Evolutionary conservation across 2,797 vertebrate genomes (phyloP).

Genomic region (Vireo griseus): DNA sequence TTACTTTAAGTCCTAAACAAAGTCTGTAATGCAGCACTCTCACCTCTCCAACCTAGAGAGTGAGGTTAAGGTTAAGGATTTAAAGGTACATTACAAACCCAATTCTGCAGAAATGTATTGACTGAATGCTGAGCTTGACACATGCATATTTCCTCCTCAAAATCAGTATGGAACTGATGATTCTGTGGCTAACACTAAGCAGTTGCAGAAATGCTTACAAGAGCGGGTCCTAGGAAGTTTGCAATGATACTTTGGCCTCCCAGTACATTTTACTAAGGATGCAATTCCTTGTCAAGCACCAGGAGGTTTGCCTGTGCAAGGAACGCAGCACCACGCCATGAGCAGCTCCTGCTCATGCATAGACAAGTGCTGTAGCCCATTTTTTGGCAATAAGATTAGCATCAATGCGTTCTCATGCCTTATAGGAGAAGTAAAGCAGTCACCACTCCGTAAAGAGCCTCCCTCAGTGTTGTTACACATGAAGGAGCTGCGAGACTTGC

Average conservation of each 20-base stretch:
- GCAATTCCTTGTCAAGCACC: background rate
- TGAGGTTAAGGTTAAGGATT: slow-evolving; percentile 32
- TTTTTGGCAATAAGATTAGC: slow-evolving; percentile 67
- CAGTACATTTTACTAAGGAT: slow-evolving; percentile 23
- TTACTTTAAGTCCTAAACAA: background rate
- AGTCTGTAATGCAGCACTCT: background rate
- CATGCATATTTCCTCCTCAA: background rate
- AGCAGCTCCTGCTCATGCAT: slow-evolving; percentile 64
- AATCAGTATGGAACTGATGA: background rate
- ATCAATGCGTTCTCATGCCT: slow-evolving; percentile 64
- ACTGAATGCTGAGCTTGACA: background rate
- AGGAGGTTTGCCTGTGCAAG: background rate
- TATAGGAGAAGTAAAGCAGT: slow-evolving; percentile 28
- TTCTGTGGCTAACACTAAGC: background rate
- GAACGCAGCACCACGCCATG: background rate
- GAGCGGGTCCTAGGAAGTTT: background rate
- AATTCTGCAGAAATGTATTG: background rate
- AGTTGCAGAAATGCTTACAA: slow-evolving; percentile 13
- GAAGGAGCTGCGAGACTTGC: background rate
- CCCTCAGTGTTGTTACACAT: background rate
- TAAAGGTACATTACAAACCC: background rate
- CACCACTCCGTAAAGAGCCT: background rate
- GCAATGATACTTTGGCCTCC: slow-evolving; percentile 22
- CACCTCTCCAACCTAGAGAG: background rate
- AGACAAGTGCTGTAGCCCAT: slow-evolving; percentile 42